These are phyloP conservation scores for Belonocnema kinseyi DNA, from an alignment of 1,140 invertebrate species.

Conservation along the genomic window DNA sequence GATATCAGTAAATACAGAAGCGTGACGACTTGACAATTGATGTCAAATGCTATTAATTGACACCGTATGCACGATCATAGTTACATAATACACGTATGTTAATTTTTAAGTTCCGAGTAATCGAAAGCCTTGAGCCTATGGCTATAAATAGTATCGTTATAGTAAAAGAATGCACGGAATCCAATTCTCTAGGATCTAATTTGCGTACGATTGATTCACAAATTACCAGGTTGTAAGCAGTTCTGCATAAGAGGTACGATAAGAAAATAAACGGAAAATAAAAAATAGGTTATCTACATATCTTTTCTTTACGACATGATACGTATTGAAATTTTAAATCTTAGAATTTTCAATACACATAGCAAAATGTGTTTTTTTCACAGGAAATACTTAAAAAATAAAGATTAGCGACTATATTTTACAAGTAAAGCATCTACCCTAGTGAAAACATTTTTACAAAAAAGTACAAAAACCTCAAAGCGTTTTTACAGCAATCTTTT, in stretches of 20 bases:
- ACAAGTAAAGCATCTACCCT: too few relatives aligned
- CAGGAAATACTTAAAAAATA: too few relatives aligned
- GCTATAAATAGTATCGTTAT: background rate
- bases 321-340: too few relatives aligned
- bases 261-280: background rate
- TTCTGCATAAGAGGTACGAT: background rate
- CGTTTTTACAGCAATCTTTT: too few relatives aligned
- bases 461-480: too few relatives aligned
- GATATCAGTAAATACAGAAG: conserved; percentile 35
- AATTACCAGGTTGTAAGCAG: background rate
- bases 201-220: background rate
- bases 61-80: conserved; percentile 24
- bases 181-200: background rate
- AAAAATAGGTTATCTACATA: background rate
- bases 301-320: background rate
- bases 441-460: too few relatives aligned
- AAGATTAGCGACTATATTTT: too few relatives aligned
- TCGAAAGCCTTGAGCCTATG: conserved; percentile 1
- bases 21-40: conserved; percentile 41
- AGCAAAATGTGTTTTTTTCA: too few relatives aligned
- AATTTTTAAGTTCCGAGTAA: conserved; percentile 7
- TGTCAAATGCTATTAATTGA: conserved; percentile 48
- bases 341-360: too few relatives aligned
- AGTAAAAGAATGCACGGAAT: background rate
- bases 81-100: background rate